Base-by-base conservation (phyloP, 2,888 invertebrate genomes). In the Drosophila mayaguana region DNA sequence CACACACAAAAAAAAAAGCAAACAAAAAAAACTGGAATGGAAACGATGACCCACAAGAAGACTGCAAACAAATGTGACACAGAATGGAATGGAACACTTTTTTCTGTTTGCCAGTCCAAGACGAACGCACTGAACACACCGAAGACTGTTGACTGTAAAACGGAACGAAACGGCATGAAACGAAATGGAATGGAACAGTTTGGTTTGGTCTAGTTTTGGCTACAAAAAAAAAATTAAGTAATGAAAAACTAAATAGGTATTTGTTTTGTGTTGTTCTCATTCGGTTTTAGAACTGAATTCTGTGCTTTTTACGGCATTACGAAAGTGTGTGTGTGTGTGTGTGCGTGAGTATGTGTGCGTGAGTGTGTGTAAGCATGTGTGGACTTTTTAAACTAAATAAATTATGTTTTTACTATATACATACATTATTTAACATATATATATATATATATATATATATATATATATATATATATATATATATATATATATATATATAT, bases 391-490 rank as follows among this genome's bases (percentile, higher is more conserved):
- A 57, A 71, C 77, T 80, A 77, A 77, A 80, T 80, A 71, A 77
- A 72, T 72, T 77, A 77, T 77, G 81, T 81, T 77, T 82, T 79
- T 79, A 79, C 68, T 68, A 65, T 64, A 72, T 59, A 59, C 48
- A 65, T 53, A 46, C 60, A 63, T 65, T 73, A 73, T 57, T 74
- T 62, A 51, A 45, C n/a, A 48, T 73, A 69, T 54, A 73, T 61
- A 48, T 34, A 48, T 22, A 45, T 22, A 22, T 45, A 45, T 25
- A 46, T 46, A 46, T 46, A 22, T 46, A 14, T 14, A 22, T 8
- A 45, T 16, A 45, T 9, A 62, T 46, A 60, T 28, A 72, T 25
- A 60, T 32, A 63, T 8, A 43, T 43, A 57, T 28, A 62, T 25
- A 51, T 16, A 53, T 20, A 55, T 16, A 68, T 16, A 63, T 6